Evolutionary conservation across 2,113 vertebrate species (phyloP).

Genomic region (Dascyllus trimaculatus): DNA sequence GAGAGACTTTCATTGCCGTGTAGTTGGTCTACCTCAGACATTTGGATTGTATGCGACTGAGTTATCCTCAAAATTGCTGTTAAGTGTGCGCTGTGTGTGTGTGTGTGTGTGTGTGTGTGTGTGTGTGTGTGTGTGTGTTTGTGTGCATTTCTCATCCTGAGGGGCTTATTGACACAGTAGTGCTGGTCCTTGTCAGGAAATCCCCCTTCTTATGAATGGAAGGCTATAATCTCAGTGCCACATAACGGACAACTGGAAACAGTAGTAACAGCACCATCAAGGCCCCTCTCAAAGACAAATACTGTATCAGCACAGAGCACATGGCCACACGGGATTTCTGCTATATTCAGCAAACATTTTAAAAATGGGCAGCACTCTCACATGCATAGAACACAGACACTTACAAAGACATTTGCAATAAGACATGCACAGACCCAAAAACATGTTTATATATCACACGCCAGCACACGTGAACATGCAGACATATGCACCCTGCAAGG

Average conservation of each 20-base stretch:
- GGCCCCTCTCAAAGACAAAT: conserved; percentile 58
- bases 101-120: conserved; percentile 29
- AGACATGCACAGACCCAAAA: conserved; percentile 26
- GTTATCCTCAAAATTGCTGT: conserved; percentile 35
- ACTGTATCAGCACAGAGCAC: conserved; percentile 59
- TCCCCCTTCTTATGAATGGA: conserved; percentile 74
- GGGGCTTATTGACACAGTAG: conserved; percentile 61
- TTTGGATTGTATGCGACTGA: conserved; percentile 32
- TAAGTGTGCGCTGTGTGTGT: conserved; percentile 15
- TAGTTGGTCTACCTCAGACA: conserved; percentile 18
- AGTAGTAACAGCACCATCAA: conserved; percentile 43
- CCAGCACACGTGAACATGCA: conserved; percentile 31
- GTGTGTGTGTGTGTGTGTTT: conserved; percentile 16
- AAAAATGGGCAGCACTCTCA: conserved; percentile 1
- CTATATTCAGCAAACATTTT: conserved; percentile 55
- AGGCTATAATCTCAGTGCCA: conserved; percentile 67
- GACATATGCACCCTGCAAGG: conserved; percentile 38
- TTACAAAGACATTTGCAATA: background rate
- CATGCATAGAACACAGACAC: conserved; percentile 15
- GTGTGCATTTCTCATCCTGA: conserved; percentile 55
- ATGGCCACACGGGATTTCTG: conserved; percentile 55
- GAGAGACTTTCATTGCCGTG: conserved; percentile 14
- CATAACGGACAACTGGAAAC: conserved; percentile 63
- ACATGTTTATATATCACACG: conserved; percentile 52
- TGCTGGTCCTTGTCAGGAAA: conserved; percentile 65